These are phyloP conservation scores for Solenopsis invicta DNA, from an alignment of 1,140 invertebrate genomes.

Conservation along the genomic window DNA sequence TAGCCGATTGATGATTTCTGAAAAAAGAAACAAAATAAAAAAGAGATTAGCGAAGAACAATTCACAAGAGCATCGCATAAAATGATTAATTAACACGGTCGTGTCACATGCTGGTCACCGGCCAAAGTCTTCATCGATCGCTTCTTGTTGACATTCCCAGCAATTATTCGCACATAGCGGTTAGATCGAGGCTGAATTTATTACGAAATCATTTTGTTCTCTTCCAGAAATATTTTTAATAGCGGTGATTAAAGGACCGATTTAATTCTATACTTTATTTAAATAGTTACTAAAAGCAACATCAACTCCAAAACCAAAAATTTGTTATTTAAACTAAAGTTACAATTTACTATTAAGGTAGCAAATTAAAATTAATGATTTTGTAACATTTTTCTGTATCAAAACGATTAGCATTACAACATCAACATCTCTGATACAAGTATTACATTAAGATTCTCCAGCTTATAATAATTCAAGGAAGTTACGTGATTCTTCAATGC, in stretches of 20 bases:
- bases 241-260: not conserved
- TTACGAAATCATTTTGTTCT: not conserved
- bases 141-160: slow-evolving; percentile 14
- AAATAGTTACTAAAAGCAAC: too few relatives aligned
- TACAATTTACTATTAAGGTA: too few relatives aligned
- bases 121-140: slow-evolving; percentile 25
- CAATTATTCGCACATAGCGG: not conserved
- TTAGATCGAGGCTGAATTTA: not conserved
- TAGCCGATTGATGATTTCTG: not conserved
- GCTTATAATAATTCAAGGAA: too few relatives aligned
- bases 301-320: not conserved
- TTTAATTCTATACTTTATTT: not conserved
- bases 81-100: slow-evolving; percentile 59
- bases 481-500: too few relatives aligned
- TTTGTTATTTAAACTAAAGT: not conserved
- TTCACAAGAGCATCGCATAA: slow-evolving; percentile 6
- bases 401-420: not conserved
- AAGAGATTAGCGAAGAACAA: not conserved
- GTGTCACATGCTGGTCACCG: slow-evolving; percentile 73
- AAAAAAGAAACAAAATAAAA: not conserved
- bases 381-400: not conserved
- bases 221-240: not conserved
- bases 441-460: not conserved
- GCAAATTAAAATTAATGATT: not conserved
- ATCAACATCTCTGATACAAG: not conserved